Conservation (phyloP, 1,140 invertebrate species). For the Panulirus ornatus region DNA sequence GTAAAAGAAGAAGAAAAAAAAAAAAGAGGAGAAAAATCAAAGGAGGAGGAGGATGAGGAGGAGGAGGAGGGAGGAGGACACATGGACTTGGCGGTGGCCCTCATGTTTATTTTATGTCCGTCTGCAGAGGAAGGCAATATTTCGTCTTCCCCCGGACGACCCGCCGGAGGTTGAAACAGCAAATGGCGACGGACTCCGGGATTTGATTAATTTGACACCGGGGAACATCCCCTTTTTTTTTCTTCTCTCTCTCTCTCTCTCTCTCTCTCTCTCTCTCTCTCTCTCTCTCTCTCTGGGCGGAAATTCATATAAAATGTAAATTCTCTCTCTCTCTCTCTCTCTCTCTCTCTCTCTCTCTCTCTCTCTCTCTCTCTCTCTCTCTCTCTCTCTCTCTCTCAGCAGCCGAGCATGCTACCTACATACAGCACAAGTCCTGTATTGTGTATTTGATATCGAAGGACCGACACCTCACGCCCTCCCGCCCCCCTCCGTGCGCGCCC, state of each 20-base stretch:
- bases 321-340: not conserved
- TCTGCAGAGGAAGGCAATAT: not conserved
- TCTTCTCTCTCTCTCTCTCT: not conserved
- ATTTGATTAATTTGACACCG: slow-evolving; percentile 30
- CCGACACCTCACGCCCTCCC: not conserved
- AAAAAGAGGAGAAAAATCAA: not conserved
- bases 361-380: not conserved
- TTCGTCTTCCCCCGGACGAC: too few relatives aligned
- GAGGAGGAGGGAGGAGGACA: too few relatives aligned
- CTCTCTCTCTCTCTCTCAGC: not conserved
- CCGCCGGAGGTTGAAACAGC: not conserved
- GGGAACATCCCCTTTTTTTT: not conserved
- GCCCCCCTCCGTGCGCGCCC: too few relatives aligned
- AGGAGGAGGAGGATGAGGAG: too few relatives aligned
- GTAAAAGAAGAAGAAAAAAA: not conserved
- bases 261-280: not conserved
- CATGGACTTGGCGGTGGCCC: slow-evolving; percentile 1
- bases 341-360: not conserved
- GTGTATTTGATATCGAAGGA: slow-evolving; percentile 24
- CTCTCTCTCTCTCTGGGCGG: not conserved
- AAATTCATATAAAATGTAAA: not conserved
- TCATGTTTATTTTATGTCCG: slow-evolving; percentile 44
- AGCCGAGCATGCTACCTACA: too few relatives aligned
- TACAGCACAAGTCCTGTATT: too few relatives aligned
- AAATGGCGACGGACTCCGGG: not conserved